Evolutionary conservation across 2,797 vertebrate species (phyloP), one percentile per base, ranked within the genome.

Genomic region (Molossus alvarezi): DNA sequence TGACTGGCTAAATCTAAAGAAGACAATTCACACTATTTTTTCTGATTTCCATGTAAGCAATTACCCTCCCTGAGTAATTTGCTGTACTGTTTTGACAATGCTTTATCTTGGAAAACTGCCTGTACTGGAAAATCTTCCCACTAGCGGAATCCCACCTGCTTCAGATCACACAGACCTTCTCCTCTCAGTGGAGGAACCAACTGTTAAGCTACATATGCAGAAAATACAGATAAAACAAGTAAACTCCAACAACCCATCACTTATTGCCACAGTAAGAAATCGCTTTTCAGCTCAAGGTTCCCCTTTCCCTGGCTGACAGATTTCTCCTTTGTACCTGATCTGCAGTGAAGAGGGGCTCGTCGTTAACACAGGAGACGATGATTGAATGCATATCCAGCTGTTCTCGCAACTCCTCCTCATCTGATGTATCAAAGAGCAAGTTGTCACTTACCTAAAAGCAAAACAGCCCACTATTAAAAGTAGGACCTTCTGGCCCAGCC

Each of bases 331-430:
- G 4, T 90, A 99, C 99, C 99, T 99, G 99, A 41, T 99, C 99
- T 9, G 99, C 99, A 6, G 99, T 99, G 98, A 99, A 99, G 69
- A 99, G 99, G 0, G 99, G 99, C 97, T 99, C 99, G 0, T 99
- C 99, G 3, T 94, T 99, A 94, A 99, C 99, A 83, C 99, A 99
- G 75, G 99, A 99, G 69, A 99, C 99, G 1, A 99, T 99, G 97
- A 99, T 99, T 0, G 99, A 99, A 98, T 99, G 99, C 99, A 99
- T 99, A 88, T 99, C 99, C 98, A 99, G 98, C 98, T 99, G 99
- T 83, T 99, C 99, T 97, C 99, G 98, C 96, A 99, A 98, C 94
- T 99, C 99, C 97, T 99, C 99, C 0, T 99, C 99, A 62, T 99
- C 99, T 17, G 99, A 99, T 65, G 99, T 92, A 85, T 99, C 99